Evolutionary conservation across 2,113 vertebrate genomes (phyloP).

Genomic region (Psilopogon haemacephalus): DNA sequence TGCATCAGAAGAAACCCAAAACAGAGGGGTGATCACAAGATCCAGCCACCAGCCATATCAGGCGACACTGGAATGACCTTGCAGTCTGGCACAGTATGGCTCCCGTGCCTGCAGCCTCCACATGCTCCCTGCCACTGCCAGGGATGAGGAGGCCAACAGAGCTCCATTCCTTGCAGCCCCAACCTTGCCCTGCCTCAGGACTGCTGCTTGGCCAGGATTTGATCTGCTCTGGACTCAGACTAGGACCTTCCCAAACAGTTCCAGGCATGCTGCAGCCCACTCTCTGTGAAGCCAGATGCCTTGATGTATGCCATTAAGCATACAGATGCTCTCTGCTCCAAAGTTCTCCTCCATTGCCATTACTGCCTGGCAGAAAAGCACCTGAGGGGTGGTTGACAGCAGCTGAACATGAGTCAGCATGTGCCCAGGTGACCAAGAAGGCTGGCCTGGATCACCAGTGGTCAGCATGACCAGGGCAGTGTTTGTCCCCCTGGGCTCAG

Average conservation of each 20-base stretch:
- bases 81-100: not conserved
- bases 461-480: no score
- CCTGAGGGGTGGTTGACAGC: no score
- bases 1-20: slow-evolving; percentile 26
- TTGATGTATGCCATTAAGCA: fast-evolving
- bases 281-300: fast-evolving
- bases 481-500: no score
- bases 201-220: not conserved
- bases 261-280: fast-evolving
- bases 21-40: not conserved
- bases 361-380: no score
- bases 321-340: not conserved
- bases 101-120: not conserved
- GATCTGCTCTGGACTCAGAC: fast-evolving
- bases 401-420: no score
- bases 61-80: slow-evolving; percentile 42
- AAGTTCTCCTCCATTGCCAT: not conserved
- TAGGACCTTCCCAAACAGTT: not conserved
- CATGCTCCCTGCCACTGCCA: not conserved
- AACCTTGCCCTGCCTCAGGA: not conserved
- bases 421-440: no score
- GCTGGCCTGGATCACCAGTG: no score
- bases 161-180: not conserved
- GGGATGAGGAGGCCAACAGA: fast-evolving
- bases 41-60: not conserved